Base-by-base conservation (phyloP, 1,140 invertebrate species). In the Anoplolepis gracilipes region DNA sequence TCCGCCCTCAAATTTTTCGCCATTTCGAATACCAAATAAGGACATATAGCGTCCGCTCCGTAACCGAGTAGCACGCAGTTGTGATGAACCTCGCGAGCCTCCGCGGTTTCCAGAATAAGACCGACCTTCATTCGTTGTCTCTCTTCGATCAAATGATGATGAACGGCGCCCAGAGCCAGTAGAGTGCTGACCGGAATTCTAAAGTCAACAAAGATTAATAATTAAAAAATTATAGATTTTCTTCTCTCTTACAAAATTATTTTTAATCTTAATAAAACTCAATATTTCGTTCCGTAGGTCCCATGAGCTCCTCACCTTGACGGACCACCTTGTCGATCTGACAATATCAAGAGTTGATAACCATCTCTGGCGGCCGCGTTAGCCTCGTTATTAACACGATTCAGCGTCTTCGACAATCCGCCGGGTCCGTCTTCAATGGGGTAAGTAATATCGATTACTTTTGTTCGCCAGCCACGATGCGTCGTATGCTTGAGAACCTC, bases 21-120 rank as follows among this genome's bases (percentile, higher is more conserved):
- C 86, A 99, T 96, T 95, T 99, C 99, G 94, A 99, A 98, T 5
- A 99, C 99, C 85, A 99, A 95, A 94, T 99, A 99, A 0, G 99
- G 99, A 92, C 99, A 99, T 85, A 99, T 98, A 0, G 98, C 99
- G 95, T 99, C 99, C 7, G 98, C 99, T 65, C 99, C 99, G 94
- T 99, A 99, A 67, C 99, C 99, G 10, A 99, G 96, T 16, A 99
- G 95, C 0, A 99, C 98, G 93, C 98, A 99, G 94, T 99, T 97
- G 90, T 99, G 99, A 94, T 99, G 99, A 0, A 99, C 98, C 95
- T 99, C 99, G 79, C 98, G 97, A 10, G 98, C 98, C 95, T 99
- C 99, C 8, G 97, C 99, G 0, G 98, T 99, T 95, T 99, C 99
- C 46, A 99, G 95, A 85, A 99, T 96, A 22, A 99, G 95, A 36